Evolutionary conservation across 2,797 vertebrate genomes (phyloP), one percentile per base, ranked within the genome.

Genomic region (Falco berigora): DNA sequence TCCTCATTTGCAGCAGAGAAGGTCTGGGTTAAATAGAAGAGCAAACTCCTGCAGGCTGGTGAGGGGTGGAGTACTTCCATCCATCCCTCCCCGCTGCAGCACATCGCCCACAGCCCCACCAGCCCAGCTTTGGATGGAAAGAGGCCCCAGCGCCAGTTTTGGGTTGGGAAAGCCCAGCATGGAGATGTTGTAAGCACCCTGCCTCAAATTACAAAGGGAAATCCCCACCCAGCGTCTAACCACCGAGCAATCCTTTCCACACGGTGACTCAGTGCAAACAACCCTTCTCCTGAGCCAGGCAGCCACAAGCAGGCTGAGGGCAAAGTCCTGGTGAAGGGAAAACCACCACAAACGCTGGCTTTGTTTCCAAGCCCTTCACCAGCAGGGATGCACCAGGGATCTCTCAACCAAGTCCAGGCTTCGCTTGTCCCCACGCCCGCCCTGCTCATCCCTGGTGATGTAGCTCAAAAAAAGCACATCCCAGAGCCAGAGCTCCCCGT

Each of bases 291-390:
- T 16, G 72, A 93, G n/a, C 17, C 93, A 92, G 76, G 53, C 91
- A 67, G 47, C 87, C 46, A 50, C 47, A 18, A 42, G 77, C 81
- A 34, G 18, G n/a, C 36, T 8, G 36, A 88, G 86, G 93, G 86
- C 92, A 93, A 95, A 94, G 88, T 87, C 88, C 94, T 68, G 63
- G 12, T 2, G 17, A 87, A 63, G 67, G 77, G 80, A 92, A 93
- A 95, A 72, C 49, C 63, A 42, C 82, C 27, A 27, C 25, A 49
- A 95, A 4, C 2, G 28, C 19, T 69, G 83, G 80, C 77, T 95
- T 93, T 82, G 50, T 87, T 87, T 94, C 77, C 11, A 9, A 85
- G 53, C 53, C 32, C 52, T 52, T 32, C 61, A 69, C n/a, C 66
- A 38, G 56, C 83, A 64, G 63, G 71, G 88, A 94, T 85, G 68